Evolutionary conservation across 2,888 invertebrate genomes (phyloP), one percentile per base, ranked within the genome.

Genomic region (Eremobia ochroleuca): DNA sequence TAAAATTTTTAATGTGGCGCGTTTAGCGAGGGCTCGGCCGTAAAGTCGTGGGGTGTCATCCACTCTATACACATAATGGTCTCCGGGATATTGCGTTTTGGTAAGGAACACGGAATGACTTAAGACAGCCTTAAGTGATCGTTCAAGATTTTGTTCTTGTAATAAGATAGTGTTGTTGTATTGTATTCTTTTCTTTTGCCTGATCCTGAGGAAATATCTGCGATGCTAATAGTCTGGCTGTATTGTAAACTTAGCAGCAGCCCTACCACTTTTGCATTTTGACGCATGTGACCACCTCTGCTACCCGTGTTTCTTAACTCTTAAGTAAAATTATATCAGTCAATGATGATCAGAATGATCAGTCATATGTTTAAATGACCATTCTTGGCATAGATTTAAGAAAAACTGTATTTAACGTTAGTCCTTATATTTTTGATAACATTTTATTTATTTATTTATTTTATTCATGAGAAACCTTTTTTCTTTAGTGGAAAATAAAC

Each of bases 1-100:
- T 95, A 94, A 94, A 95, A 95, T 91, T 92, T 93, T 93, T 94
- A 94, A 95, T 94, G 93, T 81, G 79, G 58, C 81, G 71, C 88
- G 88, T 86, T 89, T 89, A 84, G 88, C 88, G 87, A 72, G 80
- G 76, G 83, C 81, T 64, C 78, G 81, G 82, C 83, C 78, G 83
- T 88, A 84, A 88, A 89, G 80, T 88, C 79, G 81, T 77, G 82
- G 89, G 91, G 89, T 88, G 87, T 88, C 88, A 88, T 88, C 86
- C 82, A 70, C 87, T 90, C 89, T 82, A 55, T 88, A 76, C 66
- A 87, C 83, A 85, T 87, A 81, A 85, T 85, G 71, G 28, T 52
- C 80, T 76, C 75, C 76, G 25, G 69, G 77, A 79, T 80, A 82
- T 77, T 81, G 77, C 79, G 64, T 69, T 76, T 75, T 46, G 71